These are phyloP conservation scores for Troides helena DNA, from an alignment of 2,888 invertebrate genomes.

Conservation along the genomic window DNA sequence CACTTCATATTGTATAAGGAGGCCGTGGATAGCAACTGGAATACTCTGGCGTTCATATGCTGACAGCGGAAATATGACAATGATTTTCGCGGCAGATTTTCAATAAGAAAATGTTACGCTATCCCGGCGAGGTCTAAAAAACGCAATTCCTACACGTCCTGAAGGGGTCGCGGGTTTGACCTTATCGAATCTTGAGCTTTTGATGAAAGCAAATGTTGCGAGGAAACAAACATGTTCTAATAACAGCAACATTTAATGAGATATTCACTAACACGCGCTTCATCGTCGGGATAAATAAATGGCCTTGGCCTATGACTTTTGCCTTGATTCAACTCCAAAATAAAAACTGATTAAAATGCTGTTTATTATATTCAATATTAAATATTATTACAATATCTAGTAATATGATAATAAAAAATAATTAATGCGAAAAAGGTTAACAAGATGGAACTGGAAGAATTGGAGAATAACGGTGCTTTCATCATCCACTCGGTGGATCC, in stretches of 20 bases:
- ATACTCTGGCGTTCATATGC: not conserved
- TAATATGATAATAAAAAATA: not conserved
- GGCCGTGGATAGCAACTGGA: not conserved
- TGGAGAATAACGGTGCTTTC: constrained; percentile 54
- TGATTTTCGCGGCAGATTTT: not conserved
- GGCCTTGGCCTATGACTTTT: no score
- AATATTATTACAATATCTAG: not conserved
- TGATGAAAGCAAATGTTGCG: no score
- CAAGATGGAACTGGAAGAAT: constrained; percentile 92
- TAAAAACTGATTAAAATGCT: no score
- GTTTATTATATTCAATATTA: not conserved
- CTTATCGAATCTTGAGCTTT: no score
- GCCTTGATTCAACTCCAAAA: no score
- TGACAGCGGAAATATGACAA: not conserved
- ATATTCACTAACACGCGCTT: no score
- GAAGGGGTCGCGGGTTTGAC: no score
- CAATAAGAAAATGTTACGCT: not conserved
- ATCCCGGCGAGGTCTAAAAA: no score
- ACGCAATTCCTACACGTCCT: no score
- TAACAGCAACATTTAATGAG: no score
- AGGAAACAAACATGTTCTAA: no score
- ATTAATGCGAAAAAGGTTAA: constrained; percentile 86
- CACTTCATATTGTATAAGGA: not conserved
- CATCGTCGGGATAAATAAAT: no score
- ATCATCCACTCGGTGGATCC: constrained; percentile 87